These are phyloP conservation scores for Gallinago stenura DNA, from an alignment of 2,797 vertebrate genomes.

Conservation along the genomic window DNA sequence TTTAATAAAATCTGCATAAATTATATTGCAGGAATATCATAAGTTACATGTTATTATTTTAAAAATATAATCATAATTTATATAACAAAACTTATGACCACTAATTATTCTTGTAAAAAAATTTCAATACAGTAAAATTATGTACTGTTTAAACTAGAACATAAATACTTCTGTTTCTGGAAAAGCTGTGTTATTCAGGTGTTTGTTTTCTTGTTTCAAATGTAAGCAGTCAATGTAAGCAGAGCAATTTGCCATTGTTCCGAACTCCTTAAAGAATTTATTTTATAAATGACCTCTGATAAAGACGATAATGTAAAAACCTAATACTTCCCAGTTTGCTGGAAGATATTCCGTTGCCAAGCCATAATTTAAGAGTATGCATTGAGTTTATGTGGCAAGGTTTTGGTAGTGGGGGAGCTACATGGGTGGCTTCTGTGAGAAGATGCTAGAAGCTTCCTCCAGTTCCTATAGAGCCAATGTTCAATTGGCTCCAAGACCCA, in stretches of 20 bases:
- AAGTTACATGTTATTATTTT: not conserved
- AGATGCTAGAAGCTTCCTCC: not conserved
- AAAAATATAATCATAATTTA: not conserved
- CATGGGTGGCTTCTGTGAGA: not conserved
- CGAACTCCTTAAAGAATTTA: not conserved
- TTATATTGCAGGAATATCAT: not conserved
- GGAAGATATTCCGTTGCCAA: not conserved
- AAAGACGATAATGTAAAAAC: not conserved
- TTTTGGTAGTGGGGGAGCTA: not conserved
- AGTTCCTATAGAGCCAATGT: not conserved
- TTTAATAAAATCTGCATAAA: slow-evolving; percentile 10
- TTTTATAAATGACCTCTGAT: not conserved
- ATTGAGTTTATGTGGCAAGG: not conserved
- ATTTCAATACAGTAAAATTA: not conserved
- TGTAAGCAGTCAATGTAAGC: not conserved
- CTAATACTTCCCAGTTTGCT: not conserved
- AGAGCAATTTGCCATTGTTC: not conserved
- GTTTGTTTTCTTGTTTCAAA: not conserved
- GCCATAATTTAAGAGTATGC: not conserved
- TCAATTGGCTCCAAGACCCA: not conserved
- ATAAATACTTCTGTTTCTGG: not conserved
- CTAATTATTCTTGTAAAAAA: slow-evolving; percentile 2
- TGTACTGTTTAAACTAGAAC: not conserved
- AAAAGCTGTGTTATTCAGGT: not conserved
- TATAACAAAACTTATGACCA: not conserved